Conservation (phyloP, 2,113 vertebrate species). For the Archocentrus centrarchus region DNA sequence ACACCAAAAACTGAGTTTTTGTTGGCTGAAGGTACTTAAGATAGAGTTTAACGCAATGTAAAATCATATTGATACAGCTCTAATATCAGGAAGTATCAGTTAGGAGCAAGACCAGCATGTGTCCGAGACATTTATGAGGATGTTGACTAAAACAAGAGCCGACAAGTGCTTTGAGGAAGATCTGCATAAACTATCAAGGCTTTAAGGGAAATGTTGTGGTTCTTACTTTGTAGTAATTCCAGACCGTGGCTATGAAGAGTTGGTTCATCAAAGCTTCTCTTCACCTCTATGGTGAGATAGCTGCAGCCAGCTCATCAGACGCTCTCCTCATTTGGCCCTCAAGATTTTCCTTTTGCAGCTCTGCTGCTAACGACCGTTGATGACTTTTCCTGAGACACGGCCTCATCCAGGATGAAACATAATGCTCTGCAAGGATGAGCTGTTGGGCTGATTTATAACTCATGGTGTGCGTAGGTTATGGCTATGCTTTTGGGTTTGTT, state of each 20-base stretch:
- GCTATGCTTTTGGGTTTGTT: slow-evolving; percentile 12
- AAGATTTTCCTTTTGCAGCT: slow-evolving; percentile 22
- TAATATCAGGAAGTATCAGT: slow-evolving; percentile 3
- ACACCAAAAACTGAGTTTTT: not conserved
- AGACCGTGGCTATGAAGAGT: slow-evolving; percentile 11
- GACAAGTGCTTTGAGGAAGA: not conserved
- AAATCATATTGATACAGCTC: not conserved
- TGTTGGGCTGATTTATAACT: slow-evolving; percentile 35
- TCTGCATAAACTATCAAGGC: slow-evolving; percentile 34
- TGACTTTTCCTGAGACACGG: slow-evolving; percentile 74
- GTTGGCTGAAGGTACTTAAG: not conserved
- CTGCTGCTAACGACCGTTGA: slow-evolving; percentile 44
- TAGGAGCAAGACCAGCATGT: not conserved
- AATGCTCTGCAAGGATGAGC: slow-evolving; percentile 35
- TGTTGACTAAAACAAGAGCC: slow-evolving; percentile 25
- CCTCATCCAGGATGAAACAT: slow-evolving; percentile 62
- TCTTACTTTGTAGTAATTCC: slow-evolving; percentile 22
- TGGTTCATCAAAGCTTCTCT: slow-evolving; percentile 44
- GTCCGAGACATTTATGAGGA: slow-evolving; percentile 15
- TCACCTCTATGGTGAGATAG: slow-evolving; percentile 30
- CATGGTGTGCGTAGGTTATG: not conserved
- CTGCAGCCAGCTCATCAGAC: slow-evolving; percentile 36
- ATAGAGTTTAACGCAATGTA: not conserved
- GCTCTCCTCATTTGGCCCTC: slow-evolving; percentile 41
- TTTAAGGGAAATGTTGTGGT: slow-evolving; percentile 5